Percentiles rank a stretch among this genome's conserved stretches.
These are phyloP conservation scores for Actinia equina DNA, from an alignment of 64 coral and sea anemone species.

Conservation along the genomic window DNA sequence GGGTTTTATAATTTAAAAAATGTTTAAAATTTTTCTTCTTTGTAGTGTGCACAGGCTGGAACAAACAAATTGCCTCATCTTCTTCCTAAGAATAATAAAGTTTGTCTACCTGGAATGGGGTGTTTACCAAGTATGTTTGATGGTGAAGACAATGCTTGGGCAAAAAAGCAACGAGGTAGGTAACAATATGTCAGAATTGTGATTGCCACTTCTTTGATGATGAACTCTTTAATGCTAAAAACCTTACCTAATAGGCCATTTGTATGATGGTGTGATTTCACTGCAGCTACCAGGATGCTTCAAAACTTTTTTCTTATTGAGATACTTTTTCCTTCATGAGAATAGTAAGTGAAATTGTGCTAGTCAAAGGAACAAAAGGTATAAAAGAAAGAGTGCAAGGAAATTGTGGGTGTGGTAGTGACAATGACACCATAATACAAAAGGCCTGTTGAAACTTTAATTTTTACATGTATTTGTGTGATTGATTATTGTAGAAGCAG, in stretches of 20 bases:
- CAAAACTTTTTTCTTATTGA: too few species aligned
- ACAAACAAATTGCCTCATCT: constrained; percentile 33
- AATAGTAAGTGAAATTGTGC: too few species aligned
- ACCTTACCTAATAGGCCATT: too few species aligned
- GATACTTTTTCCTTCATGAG: too few species aligned
- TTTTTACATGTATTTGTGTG: background rate
- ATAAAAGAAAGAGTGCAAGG: too few species aligned
- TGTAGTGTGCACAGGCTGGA: background rate
- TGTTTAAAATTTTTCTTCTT: background rate
- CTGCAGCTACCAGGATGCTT: too few species aligned
- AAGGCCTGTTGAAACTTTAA: too few species aligned
- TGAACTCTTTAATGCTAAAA: background rate
- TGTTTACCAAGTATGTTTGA: constrained; percentile 21
- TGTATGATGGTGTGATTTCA: too few species aligned
- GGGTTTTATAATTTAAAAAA: too few species aligned
- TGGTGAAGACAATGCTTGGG: constrained; percentile 1
- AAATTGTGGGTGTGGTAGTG: too few species aligned
- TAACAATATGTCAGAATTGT: background rate
- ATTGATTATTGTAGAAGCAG: constrained; percentile 41
- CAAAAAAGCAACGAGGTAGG: constrained; percentile 24
- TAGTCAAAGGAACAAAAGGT: too few species aligned
- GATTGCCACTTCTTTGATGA: background rate
- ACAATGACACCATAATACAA: too few species aligned
- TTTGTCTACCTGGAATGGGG: background rate
- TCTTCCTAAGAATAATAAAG: constrained; percentile 47